Evolutionary conservation across 2,888 invertebrate species (phyloP).

Genomic region (Lepidocyrtoides sp.): DNA sequence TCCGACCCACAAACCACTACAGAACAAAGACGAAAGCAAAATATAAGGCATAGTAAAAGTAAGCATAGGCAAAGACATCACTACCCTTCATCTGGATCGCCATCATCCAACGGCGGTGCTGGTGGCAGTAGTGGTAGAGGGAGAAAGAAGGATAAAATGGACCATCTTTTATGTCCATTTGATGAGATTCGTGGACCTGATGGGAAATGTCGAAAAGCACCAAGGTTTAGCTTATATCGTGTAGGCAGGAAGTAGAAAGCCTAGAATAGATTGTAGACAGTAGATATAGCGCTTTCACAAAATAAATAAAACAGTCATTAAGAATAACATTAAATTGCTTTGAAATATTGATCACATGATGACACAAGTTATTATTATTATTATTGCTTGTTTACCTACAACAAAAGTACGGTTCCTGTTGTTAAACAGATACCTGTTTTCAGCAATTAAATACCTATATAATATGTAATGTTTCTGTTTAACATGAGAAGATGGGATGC

Average conservation of each 20-base stretch:
- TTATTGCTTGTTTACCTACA: neutral
- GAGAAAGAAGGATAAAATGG: conserved; percentile 58
- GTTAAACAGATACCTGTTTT: neutral
- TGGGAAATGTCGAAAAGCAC: conserved; percentile 81
- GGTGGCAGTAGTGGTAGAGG: neutral
- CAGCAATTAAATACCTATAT: neutral
- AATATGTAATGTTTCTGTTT: neutral
- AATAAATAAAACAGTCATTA: neutral
- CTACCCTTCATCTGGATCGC: neutral
- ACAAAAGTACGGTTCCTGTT: neutral
- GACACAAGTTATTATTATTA: neutral
- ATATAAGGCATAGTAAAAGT: conserved; percentile 72
- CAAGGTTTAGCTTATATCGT: conserved; percentile 81
- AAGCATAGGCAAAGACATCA: conserved; percentile 71
- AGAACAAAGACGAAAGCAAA: conserved; percentile 70
- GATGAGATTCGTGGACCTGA: conserved; percentile 79
- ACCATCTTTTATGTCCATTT: conserved; percentile 78
- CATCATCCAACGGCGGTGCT: neutral
- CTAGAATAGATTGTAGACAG: neutral
- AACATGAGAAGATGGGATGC: neutral
- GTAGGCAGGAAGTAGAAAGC: conserved; percentile 72
- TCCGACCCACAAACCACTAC: conserved; percentile 69
- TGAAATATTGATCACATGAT: no score
- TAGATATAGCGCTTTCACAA: neutral
- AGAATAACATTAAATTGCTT: neutral